Evolutionary conservation across 2,797 vertebrate genomes (phyloP), one percentile per base, ranked within the genome.

Genomic region (Alectoris magna): DNA sequence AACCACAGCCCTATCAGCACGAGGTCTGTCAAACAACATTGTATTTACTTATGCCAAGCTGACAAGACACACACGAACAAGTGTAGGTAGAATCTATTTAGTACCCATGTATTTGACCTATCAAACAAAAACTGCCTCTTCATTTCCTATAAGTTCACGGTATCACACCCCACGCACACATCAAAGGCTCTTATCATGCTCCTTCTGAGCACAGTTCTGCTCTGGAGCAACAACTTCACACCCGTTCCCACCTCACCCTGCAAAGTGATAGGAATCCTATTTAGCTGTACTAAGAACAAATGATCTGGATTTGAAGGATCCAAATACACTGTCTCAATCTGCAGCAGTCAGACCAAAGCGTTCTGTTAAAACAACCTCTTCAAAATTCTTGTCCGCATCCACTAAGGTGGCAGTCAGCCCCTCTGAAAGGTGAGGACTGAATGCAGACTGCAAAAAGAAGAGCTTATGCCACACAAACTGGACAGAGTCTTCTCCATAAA

Each of bases 201-300:
- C 0, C 0, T 71, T 79, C 93, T 38, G 12, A 75, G 46, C 62
- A 62, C 14, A 58, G 17, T 12, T 68, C 74, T 90, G 85, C 26
- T 62, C 51, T 60, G 51, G 41, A 93, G 59, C 2, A 29, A 81
- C 83, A 89, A 63, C 79, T 91, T 90, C 88, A 81, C 41, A 75
- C 72, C 67, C 51, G 49, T 67, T 63, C 53, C 55, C 70, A 64
- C 31, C 21, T 43, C 44, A 58, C 69, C 46, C 66, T 85, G 49
- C 77, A 91, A 84, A 95, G 56, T 24, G 76, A 86, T 59, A 88
- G 15, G 31, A 93, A 95, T 88, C 83, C 89, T 91, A 66, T 72
- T 95, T 89, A 94, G 53, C 71, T 69, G 84, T 38, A 93, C 89
- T 93, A 91, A 87, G 79, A 90, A n/a, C 70, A 88, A 86, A 86